Evolutionary conservation across 37 sponge, comb jelly and placozoan species (phyloP).

Genomic region (Lycopodina hypogea): DNA sequence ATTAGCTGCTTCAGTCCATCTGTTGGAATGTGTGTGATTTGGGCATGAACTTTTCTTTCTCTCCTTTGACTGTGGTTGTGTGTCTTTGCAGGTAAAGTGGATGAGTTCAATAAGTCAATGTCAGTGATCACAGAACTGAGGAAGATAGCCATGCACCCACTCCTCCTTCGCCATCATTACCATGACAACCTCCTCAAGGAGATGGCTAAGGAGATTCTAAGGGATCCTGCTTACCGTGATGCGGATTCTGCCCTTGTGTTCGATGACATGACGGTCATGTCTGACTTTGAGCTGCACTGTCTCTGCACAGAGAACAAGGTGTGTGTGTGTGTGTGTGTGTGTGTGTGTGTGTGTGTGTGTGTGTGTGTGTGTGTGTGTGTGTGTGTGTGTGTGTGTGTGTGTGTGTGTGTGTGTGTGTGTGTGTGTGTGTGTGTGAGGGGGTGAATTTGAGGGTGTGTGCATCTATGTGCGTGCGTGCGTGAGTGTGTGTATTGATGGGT

Average conservation of each 20-base stretch:
- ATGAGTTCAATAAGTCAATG: slow-evolving; percentile 22
- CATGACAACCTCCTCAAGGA: slow-evolving; percentile 6
- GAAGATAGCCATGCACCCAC: slow-evolving; percentile 62
- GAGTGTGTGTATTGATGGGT: background rate
- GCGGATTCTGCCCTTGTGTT: slow-evolving; percentile 37
- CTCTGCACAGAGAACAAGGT: slow-evolving; percentile 35
- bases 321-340: slow-evolving; percentile 1
- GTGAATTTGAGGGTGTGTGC: background rate
- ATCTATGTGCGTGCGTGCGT: background rate
- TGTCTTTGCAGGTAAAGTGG: background rate
- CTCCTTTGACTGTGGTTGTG: background rate
- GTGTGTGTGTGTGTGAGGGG: background rate
- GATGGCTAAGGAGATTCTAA: slow-evolving; percentile 47
- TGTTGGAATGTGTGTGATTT: no score
- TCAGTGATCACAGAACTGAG: slow-evolving; percentile 31
- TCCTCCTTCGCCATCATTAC: slow-evolving; percentile 36
- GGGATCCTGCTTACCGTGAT: slow-evolving; percentile 39
- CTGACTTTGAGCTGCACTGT: slow-evolving; percentile 66
- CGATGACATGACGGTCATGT: slow-evolving; percentile 68
- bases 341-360: background rate
- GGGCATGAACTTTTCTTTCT: no score
- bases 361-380: background rate
- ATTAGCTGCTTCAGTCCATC: no score
- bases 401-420: background rate
- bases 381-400: background rate